Evolutionary conservation across 2,113 vertebrate species (phyloP).

Genomic region (Oncorhynchus nerka): DNA sequence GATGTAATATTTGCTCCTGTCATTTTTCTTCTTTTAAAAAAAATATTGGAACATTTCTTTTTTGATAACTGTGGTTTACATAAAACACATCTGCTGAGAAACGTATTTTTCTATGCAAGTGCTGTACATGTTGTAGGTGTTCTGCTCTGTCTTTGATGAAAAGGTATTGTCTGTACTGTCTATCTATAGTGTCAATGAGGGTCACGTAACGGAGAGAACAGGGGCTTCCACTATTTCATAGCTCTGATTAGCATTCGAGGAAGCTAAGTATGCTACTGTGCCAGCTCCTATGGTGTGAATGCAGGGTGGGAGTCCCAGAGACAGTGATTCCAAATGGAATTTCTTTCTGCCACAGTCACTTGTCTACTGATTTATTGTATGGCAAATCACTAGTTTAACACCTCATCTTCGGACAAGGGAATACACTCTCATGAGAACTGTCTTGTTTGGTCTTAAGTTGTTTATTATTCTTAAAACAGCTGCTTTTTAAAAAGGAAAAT

Average conservation of each 20-base stretch:
- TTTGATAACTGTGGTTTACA: constrained; percentile 69
- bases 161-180: constrained; percentile 43
- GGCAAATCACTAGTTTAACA: constrained; percentile 62
- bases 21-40: constrained; percentile 49
- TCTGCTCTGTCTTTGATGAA: constrained; percentile 50
- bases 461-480: constrained; percentile 67
- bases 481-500: constrained; percentile 65
- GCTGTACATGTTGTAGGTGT: constrained; percentile 73
- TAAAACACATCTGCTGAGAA: constrained; percentile 73
- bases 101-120: constrained; percentile 80
- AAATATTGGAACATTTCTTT: constrained; percentile 57
- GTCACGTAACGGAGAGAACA: constrained; percentile 37
- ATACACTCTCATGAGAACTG: constrained; percentile 48
- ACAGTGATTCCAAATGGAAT: constrained; percentile 50
- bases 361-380: constrained; percentile 67
- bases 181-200: constrained; percentile 45
- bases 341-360: constrained; percentile 53
- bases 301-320: constrained; percentile 15
- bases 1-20: constrained; percentile 44
- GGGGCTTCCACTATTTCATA: constrained; percentile 64
- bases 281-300: background rate
- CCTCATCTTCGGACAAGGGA: constrained; percentile 55
- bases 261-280: background rate
- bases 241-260: too few species aligned
- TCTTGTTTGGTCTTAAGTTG: constrained; percentile 66